Evolutionary conservation across 1,140 invertebrate genomes (phyloP).

Genomic region (Venturia canescens): DNA sequence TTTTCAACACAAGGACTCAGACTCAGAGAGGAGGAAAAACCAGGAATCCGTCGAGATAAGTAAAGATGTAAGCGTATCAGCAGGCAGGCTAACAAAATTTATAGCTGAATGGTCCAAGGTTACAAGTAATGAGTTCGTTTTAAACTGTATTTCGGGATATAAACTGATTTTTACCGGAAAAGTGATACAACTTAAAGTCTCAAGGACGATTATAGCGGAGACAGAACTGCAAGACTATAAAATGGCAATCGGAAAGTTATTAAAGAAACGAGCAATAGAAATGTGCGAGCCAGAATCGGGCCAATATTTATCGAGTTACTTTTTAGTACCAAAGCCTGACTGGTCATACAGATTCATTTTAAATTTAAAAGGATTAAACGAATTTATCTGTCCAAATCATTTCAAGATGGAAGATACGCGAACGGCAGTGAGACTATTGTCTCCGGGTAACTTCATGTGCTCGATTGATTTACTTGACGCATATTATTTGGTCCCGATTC

Average conservation of each 20-base stretch:
- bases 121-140: slow-evolving; percentile 42
- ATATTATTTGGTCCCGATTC: slow-evolving; percentile 51
- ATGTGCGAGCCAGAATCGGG: neutral
- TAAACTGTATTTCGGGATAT: slow-evolving; percentile 48
- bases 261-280: neutral
- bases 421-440: slow-evolving; percentile 50
- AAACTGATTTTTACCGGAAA: slow-evolving; percentile 45
- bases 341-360: slow-evolving; percentile 52
- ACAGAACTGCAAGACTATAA: neutral
- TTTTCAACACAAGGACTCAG: too few relatives aligned
- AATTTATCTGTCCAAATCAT: slow-evolving; percentile 53
- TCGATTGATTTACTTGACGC: slow-evolving; percentile 59
- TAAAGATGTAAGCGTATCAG: neutral
- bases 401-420: slow-evolving; percentile 58
- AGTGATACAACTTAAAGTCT: neutral
- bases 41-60: neutral
- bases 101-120: slow-evolving; percentile 31
- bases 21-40: neutral
- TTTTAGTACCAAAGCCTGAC: slow-evolving; percentile 52
- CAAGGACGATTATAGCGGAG: neutral
- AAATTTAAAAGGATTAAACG: slow-evolving; percentile 56
- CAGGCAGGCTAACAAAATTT: slow-evolving; percentile 43
- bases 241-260: neutral
- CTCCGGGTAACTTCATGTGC: slow-evolving; percentile 28
- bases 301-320: slow-evolving; percentile 51